Evolutionary conservation across 2,113 vertebrate genomes (phyloP).

Genomic region (Oreochromis spilurus): DNA sequence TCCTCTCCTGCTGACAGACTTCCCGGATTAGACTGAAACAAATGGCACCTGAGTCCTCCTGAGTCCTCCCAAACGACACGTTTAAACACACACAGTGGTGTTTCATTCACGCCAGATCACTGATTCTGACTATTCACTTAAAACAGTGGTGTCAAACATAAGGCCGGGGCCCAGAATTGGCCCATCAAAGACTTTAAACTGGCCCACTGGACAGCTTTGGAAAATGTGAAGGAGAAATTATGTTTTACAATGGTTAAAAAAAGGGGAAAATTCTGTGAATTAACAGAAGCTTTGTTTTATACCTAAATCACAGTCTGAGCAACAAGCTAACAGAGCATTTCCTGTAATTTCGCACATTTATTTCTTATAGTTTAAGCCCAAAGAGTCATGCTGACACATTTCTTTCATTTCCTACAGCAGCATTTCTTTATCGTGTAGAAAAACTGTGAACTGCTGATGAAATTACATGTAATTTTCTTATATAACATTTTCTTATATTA

Average conservation of each 20-base stretch:
- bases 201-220: neutral
- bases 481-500: neutral
- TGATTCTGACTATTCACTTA: neutral
- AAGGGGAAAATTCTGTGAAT: neutral
- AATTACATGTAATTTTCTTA: neutral
- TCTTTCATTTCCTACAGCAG: neutral
- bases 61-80: neutral
- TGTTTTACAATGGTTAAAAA: neutral
- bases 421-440: neutral
- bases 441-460: neutral
- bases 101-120: neutral
- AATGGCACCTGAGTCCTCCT: slow-evolving; percentile 37
- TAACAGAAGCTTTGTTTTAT: neutral
- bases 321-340: neutral
- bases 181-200: neutral
- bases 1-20: slow-evolving; percentile 52
- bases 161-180: neutral
- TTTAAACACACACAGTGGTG: neutral
- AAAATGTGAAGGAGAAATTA: neutral
- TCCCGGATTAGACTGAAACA: slow-evolving; percentile 51
- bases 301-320: neutral
- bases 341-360: neutral
- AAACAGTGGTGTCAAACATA: neutral
- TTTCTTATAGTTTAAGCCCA: neutral
- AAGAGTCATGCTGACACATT: neutral